A percentile compares a stretch with the other conserved stretches of the same genome.
phyloP scores from a whole-genome alignment of 2,797 vertebrate genomes.

The Serranus cabrilla region DNA sequence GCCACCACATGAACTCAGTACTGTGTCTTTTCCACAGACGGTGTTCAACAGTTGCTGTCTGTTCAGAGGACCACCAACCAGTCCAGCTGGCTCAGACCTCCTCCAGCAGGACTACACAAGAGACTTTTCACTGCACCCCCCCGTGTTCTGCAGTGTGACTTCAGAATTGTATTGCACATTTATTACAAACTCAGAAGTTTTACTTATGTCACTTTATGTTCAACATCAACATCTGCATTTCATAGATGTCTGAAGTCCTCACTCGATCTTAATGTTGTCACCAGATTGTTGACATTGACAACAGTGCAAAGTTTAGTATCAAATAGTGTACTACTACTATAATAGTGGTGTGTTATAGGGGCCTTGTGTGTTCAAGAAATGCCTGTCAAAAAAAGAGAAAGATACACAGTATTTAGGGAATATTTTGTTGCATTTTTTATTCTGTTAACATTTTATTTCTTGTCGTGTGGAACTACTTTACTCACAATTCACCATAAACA shows the following conservation, averaged over 20 bases:
- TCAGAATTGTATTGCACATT: conserved; percentile 43
- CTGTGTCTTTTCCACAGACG: conserved; percentile 47
- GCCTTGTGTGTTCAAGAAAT: conserved; percentile 7
- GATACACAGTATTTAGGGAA: not conserved
- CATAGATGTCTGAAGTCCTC: not conserved
- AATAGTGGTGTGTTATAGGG: not conserved
- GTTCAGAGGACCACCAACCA: not conserved
- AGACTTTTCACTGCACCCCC: conserved; percentile 11
- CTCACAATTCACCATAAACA: not conserved
- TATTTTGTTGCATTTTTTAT: not conserved
- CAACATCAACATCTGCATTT: conserved; percentile 31
- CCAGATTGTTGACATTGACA: conserved; percentile 4
- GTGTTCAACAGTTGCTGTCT: not conserved
- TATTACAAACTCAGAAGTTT: conserved; percentile 21
- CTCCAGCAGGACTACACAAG: conserved; percentile 5
- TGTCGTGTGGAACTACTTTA: not conserved
- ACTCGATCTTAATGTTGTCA: conserved; percentile 1
- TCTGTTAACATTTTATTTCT: not conserved
- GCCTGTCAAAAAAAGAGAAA: not conserved
- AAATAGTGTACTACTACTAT: not conserved
- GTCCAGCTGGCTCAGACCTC: not conserved
- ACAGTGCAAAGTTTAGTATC: not conserved
- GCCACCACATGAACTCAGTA: not conserved
- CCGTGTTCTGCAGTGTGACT: conserved; percentile 13
- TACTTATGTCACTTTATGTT: conserved; percentile 50